Evolutionary conservation across 2,888 invertebrate species (phyloP), one percentile per base, ranked within the genome.

Genomic region (Orthonychiurus folsomi): DNA sequence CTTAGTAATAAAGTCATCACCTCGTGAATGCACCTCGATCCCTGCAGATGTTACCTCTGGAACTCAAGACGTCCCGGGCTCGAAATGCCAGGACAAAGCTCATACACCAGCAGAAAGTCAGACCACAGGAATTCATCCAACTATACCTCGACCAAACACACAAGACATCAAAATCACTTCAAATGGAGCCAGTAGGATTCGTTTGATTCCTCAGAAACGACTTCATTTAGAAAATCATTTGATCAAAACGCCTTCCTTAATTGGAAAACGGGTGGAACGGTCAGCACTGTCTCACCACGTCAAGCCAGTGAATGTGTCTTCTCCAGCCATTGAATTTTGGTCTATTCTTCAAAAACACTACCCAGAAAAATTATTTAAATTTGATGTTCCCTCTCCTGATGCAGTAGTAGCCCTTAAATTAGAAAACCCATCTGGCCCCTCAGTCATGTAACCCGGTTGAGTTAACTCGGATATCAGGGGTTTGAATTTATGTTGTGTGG

Each of bases 371-470:
- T 67, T 74, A 54, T 86, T 85, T 77, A 77, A 80, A 66, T 86
- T 86, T 76, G 76, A 79, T 28, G 78, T 78, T 50, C 81, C 81
- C 1, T 86, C 85, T 0, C 85, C 85, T 12, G 84, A 85, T 76
- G 83, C 81, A 74, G 70, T 78, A 61, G 79, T 84, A 60, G 77
- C 64, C 20, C 59, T 61, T 56, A 65, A 54, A 21, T 27, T 65
- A 12, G 54, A 57, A 15, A 57, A 60, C 23, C 50, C 50, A 24
- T 56, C 59, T 15, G 47, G 60, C 59, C 1, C 59, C 55, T 54
- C 63, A 63, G 25, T 15, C 50, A 25, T 54, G 54, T 20, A 20
- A 52, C 12, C 52, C 20, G 48, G 15, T 15, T 15, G 15, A 48
- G 48, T n/a, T 15, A 48, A 48, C 48, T n/a, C 48, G 15, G 48